A percentile compares a stretch with the other conserved stretches of the same genome.
Conservation (phyloP, 2,797 vertebrate genomes). For the Pristis pectinata region DNA sequence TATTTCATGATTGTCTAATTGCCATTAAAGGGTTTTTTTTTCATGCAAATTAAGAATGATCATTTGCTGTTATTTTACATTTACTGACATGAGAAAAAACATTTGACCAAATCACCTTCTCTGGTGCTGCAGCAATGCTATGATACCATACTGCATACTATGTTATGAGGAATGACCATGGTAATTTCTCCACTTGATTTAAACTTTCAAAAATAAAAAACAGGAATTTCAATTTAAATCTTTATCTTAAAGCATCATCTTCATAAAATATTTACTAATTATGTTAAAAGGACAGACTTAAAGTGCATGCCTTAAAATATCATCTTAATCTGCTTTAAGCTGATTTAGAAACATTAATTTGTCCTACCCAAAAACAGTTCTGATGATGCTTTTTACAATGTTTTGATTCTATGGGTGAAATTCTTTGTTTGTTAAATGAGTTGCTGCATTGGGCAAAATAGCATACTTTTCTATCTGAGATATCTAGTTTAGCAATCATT, state of each 20-base stretch:
- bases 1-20: background rate
- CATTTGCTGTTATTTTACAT: background rate
- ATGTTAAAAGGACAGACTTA: conserved; percentile 2
- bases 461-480: background rate
- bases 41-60: background rate
- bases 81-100: too few species aligned
- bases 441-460: background rate
- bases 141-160: too few species aligned
- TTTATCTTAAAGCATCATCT: background rate
- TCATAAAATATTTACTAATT: background rate
- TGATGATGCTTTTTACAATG: background rate
- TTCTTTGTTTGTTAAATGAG: background rate
- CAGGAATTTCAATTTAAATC: background rate
- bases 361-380: background rate
- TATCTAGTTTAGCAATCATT: background rate
- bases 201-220: background rate
- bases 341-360: background rate
- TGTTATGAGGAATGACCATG: too few species aligned
- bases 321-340: background rate
- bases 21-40: background rate
- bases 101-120: too few species aligned
- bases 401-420: background rate
- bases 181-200: background rate
- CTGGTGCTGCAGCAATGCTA: too few species aligned
- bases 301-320: background rate